Conservation (phyloP, 2,797 vertebrate species). For the Gobionotothen gibberifrons region DNA sequence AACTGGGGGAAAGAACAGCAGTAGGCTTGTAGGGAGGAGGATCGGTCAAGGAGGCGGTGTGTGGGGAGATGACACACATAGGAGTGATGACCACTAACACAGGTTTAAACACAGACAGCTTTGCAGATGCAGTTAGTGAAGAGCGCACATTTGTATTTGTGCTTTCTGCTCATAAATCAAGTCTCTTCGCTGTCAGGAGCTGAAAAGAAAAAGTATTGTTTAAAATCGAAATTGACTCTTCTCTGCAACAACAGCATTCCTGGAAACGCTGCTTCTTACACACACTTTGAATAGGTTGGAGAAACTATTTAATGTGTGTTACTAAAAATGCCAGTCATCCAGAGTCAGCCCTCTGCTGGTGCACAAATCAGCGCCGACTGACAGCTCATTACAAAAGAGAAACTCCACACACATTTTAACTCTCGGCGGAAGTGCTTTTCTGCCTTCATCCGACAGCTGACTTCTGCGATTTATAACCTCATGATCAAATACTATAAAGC, state of each 20-base stretch:
- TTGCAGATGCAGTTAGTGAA: slow-evolving; percentile 1
- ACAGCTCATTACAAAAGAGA: slow-evolving; percentile 49
- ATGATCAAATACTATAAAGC: slow-evolving; percentile 29
- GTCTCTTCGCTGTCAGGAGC: background rate
- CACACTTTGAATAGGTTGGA: slow-evolving; percentile 38
- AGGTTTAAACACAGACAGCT: slow-evolving; percentile 12
- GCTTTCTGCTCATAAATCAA: slow-evolving; percentile 14
- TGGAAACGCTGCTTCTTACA: slow-evolving; percentile 41
- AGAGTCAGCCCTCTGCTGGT: slow-evolving; percentile 25
- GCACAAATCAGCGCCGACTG: slow-evolving; percentile 60
- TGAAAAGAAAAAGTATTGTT: slow-evolving; percentile 12
- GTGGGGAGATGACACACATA: slow-evolving; percentile 16
- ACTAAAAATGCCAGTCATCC: slow-evolving; percentile 59
- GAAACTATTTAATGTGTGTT: slow-evolving; percentile 54
- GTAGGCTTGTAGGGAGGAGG: slow-evolving; percentile 33
- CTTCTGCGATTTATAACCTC: slow-evolving; percentile 38
- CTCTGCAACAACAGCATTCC: slow-evolving; percentile 37
- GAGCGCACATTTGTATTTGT: slow-evolving; percentile 8
- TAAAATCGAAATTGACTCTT: slow-evolving; percentile 26
- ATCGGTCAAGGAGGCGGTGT: slow-evolving; percentile 23
- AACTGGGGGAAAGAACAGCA: slow-evolving; percentile 52
- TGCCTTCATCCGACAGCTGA: slow-evolving; percentile 13
- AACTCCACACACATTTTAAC: slow-evolving; percentile 40
- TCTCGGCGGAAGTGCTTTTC: slow-evolving; percentile 16
- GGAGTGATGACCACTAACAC: slow-evolving; percentile 34